Conservation (phyloP, 2,113 vertebrate species). For the Laticauda laticaudata region DNA sequence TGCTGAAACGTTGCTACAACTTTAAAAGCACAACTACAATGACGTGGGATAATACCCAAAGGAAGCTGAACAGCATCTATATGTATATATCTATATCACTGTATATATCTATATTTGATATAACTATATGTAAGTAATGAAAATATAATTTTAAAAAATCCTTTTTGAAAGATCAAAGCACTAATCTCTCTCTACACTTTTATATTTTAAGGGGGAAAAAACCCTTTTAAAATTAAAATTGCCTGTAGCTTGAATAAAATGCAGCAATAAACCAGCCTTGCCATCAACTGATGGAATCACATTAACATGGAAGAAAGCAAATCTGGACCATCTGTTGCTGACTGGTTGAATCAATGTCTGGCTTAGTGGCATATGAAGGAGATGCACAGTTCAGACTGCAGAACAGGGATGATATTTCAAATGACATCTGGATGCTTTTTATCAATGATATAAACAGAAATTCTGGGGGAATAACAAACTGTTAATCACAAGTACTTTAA, state of each 20-base stretch:
- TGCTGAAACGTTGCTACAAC: too few relatives aligned
- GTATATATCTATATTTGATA: too few relatives aligned
- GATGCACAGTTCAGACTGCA: conserved; percentile 23
- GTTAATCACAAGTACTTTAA: conserved; percentile 11
- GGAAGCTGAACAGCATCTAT: too few relatives aligned
- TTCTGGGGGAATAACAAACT: conserved; percentile 41
- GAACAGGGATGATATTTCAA: conserved; percentile 57
- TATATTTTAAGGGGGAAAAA: conserved; percentile 28
- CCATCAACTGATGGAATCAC: conserved; percentile 43
- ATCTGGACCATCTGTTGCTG: conserved; percentile 60
- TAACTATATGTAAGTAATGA: too few relatives aligned
- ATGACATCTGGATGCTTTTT: conserved; percentile 62
- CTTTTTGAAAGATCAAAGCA: background rate
- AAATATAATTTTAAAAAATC: background rate
- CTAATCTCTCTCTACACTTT: background rate
- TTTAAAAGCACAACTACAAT: too few relatives aligned
- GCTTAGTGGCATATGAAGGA: conserved; percentile 44
- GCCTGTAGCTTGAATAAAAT: conserved; percentile 48
- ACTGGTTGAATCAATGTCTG: conserved; percentile 56
- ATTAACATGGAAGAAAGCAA: conserved; percentile 51
- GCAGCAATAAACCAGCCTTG: conserved; percentile 42
- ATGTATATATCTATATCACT: too few relatives aligned
- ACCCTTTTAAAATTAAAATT: conserved; percentile 26
- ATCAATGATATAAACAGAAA: conserved; percentile 48
- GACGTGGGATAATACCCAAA: too few relatives aligned